These are phyloP conservation scores for Oxyteleia sp. DNA, from an alignment of 2,888 invertebrate genomes.

Conservation along the genomic window DNA sequence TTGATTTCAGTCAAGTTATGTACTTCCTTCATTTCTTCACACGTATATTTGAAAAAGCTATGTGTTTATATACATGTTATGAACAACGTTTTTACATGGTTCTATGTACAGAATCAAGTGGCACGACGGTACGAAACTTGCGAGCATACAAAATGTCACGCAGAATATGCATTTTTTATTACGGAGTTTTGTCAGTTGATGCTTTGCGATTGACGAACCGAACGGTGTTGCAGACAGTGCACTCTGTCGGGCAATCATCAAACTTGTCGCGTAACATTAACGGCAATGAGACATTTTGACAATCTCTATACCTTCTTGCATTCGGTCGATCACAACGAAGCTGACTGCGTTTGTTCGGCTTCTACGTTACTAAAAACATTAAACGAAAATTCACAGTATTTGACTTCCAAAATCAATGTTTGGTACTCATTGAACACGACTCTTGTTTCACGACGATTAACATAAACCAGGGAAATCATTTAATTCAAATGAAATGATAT, in stretches of 20 bases:
- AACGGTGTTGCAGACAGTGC: conserved; percentile 15
- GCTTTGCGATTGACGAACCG: conserved; percentile 17
- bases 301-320: conserved; percentile 20
- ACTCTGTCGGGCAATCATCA: conserved; percentile 8
- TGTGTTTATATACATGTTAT: no score
- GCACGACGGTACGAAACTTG: conserved; percentile 4
- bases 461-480: conserved; percentile 7
- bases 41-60: no score
- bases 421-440: no score
- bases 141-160: conserved; percentile 31
- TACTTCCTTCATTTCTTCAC: no score
- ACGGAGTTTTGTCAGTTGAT: conserved; percentile 4
- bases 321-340: conserved; percentile 19
- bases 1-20: no score
- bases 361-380: no score
- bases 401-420: no score
- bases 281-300: not conserved
- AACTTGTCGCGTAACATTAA: conserved; percentile 1
- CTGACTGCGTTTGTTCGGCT: not conserved
- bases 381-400: no score
- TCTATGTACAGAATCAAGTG: conserved; percentile 10
- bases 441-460: conserved; percentile 16
- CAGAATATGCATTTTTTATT: conserved; percentile 11
- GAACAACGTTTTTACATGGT: not conserved
- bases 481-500: no score